A percentile compares a stretch with the other conserved stretches of the same genome.
phyloP scores from a whole-genome alignment of 2,113 vertebrate genomes.

The Spea bombifrons region DNA sequence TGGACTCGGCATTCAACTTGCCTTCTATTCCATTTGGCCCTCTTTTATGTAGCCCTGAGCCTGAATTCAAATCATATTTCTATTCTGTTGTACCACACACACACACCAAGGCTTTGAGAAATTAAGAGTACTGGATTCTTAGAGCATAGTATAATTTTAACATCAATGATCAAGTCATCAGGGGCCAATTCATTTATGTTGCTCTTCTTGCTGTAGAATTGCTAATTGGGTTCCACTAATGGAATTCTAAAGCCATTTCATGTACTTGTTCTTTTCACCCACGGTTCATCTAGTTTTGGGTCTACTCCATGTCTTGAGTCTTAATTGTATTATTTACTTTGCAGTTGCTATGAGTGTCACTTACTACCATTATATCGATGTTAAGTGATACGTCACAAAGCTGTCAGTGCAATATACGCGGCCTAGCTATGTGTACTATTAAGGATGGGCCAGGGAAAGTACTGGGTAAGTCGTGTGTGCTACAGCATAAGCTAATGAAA shows the following conservation, averaged over 20 bases:
- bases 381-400: conserved; percentile 1
- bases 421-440: background rate
- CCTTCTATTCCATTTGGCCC: too few relatives aligned
- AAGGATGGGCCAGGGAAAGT: background rate
- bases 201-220: background rate
- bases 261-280: background rate
- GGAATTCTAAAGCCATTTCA: background rate
- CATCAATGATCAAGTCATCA: too few relatives aligned
- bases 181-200: too few relatives aligned
- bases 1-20: too few relatives aligned
- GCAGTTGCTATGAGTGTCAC: background rate
- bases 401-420: background rate
- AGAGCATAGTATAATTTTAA: too few relatives aligned
- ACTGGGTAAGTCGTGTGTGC: background rate
- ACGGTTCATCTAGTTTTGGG: background rate
- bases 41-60: too few relatives aligned
- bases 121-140: too few relatives aligned
- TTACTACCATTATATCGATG: background rate
- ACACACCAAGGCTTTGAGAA: too few relatives aligned
- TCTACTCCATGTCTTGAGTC: too few relatives aligned
- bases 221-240: background rate
- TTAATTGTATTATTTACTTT: background rate
- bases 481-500: background rate
- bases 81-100: too few relatives aligned
- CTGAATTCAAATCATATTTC: too few relatives aligned